A percentile compares a stretch with the other conserved stretches of the same genome.
Conservation (phyloP, 35 echinoderm and acorn worm genomes). For the Strongylocentrotus purpuratus region DNA sequence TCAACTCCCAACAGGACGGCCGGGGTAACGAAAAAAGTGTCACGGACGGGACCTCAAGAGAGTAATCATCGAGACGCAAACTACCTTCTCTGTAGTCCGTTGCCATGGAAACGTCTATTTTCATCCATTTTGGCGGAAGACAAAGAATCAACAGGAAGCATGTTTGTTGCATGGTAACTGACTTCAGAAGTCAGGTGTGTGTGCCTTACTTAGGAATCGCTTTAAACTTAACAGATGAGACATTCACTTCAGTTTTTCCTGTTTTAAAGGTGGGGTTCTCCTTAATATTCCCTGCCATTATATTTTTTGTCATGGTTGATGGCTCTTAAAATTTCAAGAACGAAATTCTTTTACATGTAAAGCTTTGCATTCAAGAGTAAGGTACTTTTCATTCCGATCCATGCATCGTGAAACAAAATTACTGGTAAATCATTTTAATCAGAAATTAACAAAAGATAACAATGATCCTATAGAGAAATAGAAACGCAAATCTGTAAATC, state of each 20-base stretch:
- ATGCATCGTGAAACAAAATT: too few relatives aligned
- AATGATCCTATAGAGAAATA: too few relatives aligned
- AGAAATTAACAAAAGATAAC: too few relatives aligned
- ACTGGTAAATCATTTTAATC: too few relatives aligned
- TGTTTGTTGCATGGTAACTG: neutral
- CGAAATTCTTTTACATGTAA: too few relatives aligned
- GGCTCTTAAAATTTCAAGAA: too few relatives aligned
- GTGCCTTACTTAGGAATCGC: neutral
- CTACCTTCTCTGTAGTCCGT: neutral
- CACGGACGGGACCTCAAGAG: neutral
- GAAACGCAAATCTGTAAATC: too few relatives aligned
- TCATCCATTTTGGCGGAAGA: slow-evolving; percentile 6
- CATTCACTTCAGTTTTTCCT: neutral
- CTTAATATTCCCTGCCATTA: too few relatives aligned
- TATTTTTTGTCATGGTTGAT: too few relatives aligned
- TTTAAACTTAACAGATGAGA: neutral
- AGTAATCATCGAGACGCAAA: neutral
- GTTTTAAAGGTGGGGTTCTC: too few relatives aligned
- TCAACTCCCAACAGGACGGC: neutral
- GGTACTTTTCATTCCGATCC: too few relatives aligned
- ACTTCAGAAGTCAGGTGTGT: neutral
- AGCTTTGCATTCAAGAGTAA: too few relatives aligned
- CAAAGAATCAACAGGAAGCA: slow-evolving; percentile 43
- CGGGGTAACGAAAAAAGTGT: neutral
- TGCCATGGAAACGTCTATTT: slow-evolving; percentile 16